Evolutionary conservation across 2,888 invertebrate genomes (phyloP).

Genomic region (Eupelmus urozonus): DNA sequence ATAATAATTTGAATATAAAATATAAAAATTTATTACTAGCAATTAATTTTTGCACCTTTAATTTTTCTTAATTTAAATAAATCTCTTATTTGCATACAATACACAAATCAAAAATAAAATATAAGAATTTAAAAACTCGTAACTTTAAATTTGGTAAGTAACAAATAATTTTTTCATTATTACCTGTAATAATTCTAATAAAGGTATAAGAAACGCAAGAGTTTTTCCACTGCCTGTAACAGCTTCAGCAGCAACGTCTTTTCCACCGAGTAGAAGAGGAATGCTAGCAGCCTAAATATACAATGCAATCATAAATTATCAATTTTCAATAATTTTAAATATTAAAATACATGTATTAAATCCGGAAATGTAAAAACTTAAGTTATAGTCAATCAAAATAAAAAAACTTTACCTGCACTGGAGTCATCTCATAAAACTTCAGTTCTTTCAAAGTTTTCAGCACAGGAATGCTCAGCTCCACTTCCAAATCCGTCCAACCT

Average conservation of each 20-base stretch:
- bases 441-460: constrained; percentile 78
- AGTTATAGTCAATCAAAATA: constrained; percentile 4
- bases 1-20: constrained; percentile 5
- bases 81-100: too few species aligned
- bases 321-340: constrained; percentile 31
- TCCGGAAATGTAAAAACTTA: constrained; percentile 23
- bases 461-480: constrained; percentile 76
- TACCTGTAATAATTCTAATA: constrained; percentile 89
- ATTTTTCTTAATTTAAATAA: too few species aligned
- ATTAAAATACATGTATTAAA: constrained; percentile 18
- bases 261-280: constrained; percentile 90
- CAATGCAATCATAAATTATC: neutral
- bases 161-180: too few species aligned
- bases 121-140: too few species aligned
- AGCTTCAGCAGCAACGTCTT: constrained; percentile 98
- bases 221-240: constrained; percentile 99
- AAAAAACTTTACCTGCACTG: constrained; percentile 78
- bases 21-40: constrained; percentile 15
- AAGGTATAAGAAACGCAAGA: constrained; percentile 94
- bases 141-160: neutral
- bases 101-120: neutral
- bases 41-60: too few species aligned
- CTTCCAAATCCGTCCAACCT: constrained; percentile 78
- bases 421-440: constrained; percentile 81
- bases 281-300: constrained; percentile 87